phyloP scores from a whole-genome alignment of 1,140 invertebrate species.

The Drosophila grimshawi region DNA sequence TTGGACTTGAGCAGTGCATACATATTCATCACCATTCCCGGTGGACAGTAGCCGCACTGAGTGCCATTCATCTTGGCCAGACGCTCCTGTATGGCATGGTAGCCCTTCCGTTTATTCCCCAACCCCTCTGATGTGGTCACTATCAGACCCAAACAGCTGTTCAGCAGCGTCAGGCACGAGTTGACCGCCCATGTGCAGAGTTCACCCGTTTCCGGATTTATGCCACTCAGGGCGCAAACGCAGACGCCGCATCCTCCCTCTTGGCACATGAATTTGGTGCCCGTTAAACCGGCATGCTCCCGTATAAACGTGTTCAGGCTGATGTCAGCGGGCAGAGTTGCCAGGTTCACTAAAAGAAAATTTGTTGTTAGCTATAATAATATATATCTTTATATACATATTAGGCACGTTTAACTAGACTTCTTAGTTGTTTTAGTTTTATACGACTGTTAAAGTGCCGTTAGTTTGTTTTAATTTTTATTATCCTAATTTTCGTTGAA shows the following conservation, averaged over 20 bases:
- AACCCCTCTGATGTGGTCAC: slow-evolving; percentile 93
- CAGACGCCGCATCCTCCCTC: slow-evolving; percentile 94
- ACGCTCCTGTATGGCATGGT: slow-evolving; percentile 89
- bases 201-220: slow-evolving; percentile 86
- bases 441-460: too few relatives aligned
- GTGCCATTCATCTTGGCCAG: slow-evolving; percentile 90
- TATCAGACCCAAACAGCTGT: slow-evolving; percentile 89
- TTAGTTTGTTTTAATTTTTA: too few relatives aligned
- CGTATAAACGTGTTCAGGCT: slow-evolving; percentile 89
- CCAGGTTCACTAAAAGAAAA: slow-evolving; percentile 60
- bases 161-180: slow-evolving; percentile 90
- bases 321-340: slow-evolving; percentile 85
- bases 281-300: slow-evolving; percentile 88
- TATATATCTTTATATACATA: too few relatives aligned
- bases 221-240: slow-evolving; percentile 87
- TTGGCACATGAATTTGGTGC: slow-evolving; percentile 92
- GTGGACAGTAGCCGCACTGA: slow-evolving; percentile 93
- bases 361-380: too few relatives aligned
- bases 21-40: slow-evolving; percentile 95
- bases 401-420: too few relatives aligned
- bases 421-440: too few relatives aligned
- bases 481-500: too few relatives aligned
- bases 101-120: slow-evolving; percentile 88
- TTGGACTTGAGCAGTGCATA: slow-evolving; percentile 87
- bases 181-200: slow-evolving; percentile 88